Base-by-base conservation (phyloP, 2,888 invertebrate species). In the Uropetala carovei region DNA sequence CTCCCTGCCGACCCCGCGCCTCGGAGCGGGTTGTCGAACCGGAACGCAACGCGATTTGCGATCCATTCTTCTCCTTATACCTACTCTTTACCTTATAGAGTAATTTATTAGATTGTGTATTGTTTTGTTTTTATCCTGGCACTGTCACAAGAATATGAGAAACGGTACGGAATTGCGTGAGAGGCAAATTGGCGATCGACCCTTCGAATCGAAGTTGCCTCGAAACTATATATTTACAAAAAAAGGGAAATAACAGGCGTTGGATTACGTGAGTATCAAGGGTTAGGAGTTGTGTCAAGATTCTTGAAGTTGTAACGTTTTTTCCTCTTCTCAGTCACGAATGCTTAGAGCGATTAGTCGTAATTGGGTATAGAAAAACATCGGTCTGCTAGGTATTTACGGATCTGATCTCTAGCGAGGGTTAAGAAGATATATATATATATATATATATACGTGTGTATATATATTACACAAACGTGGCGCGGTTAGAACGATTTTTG, bases 311-410 rank as follows among this genome's bases (percentile, higher is more conserved):
- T n/a, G 5, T 83, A 57, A 83, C 16, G 57, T 83, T 83, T 83
- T n/a, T 57, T n/a, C 57, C 83, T n/a, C 83, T 57, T 27, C n/a
- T 83, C 27, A 56, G 83, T 83, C 57, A 83, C 83, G 56, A 83
- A 82, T 8, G 13, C 82, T 1, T 16, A 27, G 43, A 43, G 30
- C 82, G 14, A 82, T 82, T 82, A 82, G 30, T 82, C 30, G 30
- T 82, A 82, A 82, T 82, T 75, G 82, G 82, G 18, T 30, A 43
- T 43, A 30, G 82, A 30, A 82, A 82, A 82, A 82, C 82, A 30
- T 82, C 82, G 30, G 30, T 82, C 82, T 64, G 64, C 64, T 16
- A 64, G 16, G 18, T 16, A 30, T 27, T 43, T 43, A 30, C 43
- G 14, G 10, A 27, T 43, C 82, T 82, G 11, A 13, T 43, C 43